Percentiles rank a stretch among this genome's conserved stretches.
Evolutionary conservation across 2,888 invertebrate genomes (phyloP).

Genomic region (Oscheius sp.): DNA sequence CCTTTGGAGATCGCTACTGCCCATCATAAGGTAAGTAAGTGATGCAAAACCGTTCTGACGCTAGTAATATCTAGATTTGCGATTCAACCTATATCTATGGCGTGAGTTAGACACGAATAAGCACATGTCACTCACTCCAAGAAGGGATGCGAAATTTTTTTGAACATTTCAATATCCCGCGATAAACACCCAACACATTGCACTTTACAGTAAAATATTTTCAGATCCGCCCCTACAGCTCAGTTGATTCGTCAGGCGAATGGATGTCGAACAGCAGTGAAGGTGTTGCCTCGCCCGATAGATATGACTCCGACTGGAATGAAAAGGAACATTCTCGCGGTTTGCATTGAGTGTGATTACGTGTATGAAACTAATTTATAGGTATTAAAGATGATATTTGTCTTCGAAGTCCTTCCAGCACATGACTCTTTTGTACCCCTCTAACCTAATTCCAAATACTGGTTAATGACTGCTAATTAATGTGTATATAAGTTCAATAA

Average conservation of each 20-base stretch:
- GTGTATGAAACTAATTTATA: background rate
- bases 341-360: background rate
- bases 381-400: constrained; percentile 1
- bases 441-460: constrained; percentile 27
- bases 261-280: constrained; percentile 56
- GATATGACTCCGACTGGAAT: constrained; percentile 29
- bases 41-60: background rate
- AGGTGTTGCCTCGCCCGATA: constrained; percentile 51
- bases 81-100: constrained; percentile 22
- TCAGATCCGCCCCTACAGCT: constrained; percentile 52
- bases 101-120: constrained; percentile 15
- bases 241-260: constrained; percentile 54
- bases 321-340: constrained; percentile 12
- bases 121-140: background rate
- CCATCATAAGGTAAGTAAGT: constrained; percentile 43
- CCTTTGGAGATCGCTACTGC: constrained; percentile 51
- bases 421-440: no score
- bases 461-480: constrained; percentile 10
- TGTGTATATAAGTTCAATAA: no score
- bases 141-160: background rate
- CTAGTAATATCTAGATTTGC: constrained; percentile 23
- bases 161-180: background rate
- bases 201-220: constrained; percentile 11
- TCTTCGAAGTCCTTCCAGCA: constrained; percentile 3
- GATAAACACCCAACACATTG: background rate